Evolutionary conservation across 2,797 vertebrate species (phyloP).

Genomic region (Tinamus major): DNA sequence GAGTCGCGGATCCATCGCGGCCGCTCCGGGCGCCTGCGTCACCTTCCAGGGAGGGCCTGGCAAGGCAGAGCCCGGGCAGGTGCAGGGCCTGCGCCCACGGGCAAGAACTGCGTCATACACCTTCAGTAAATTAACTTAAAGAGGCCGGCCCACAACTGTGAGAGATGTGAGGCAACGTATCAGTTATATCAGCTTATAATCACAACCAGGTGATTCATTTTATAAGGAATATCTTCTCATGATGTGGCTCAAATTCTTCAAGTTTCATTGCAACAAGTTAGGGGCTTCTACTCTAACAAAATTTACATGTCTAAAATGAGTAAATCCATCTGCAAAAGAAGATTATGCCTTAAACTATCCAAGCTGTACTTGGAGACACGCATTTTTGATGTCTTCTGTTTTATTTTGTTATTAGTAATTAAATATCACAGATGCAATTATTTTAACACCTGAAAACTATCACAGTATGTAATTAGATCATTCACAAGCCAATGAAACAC

Average conservation of each 20-base stretch:
- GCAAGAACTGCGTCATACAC: not conserved
- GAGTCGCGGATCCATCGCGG: not conserved
- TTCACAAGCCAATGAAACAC: conserved; percentile 15
- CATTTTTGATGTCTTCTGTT: conserved; percentile 2
- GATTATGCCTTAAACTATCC: not conserved
- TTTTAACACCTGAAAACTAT: not conserved
- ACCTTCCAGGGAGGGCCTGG: not conserved
- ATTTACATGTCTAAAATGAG: conserved; percentile 37
- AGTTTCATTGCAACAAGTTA: conserved; percentile 16
- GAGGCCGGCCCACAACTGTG: not conserved
- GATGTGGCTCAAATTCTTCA: not conserved
- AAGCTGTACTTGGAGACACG: not conserved
- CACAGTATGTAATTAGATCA: conserved; percentile 18
- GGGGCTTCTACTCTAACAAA: not conserved
- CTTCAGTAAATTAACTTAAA: rapidly evolving
- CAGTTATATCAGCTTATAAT: not conserved
- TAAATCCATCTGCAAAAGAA: not conserved
- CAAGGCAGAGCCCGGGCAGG: not conserved
- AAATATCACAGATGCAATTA: conserved; percentile 25
- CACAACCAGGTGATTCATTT: not conserved
- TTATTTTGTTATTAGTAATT: conserved; percentile 22
- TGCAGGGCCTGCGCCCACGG: not conserved
- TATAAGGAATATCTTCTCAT: not conserved
- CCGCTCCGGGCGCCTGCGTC: rapidly evolving
- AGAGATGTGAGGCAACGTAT: not conserved